Evolutionary conservation across 1,140 invertebrate genomes (phyloP).

Genomic region (Ooceraea biroi): DNA sequence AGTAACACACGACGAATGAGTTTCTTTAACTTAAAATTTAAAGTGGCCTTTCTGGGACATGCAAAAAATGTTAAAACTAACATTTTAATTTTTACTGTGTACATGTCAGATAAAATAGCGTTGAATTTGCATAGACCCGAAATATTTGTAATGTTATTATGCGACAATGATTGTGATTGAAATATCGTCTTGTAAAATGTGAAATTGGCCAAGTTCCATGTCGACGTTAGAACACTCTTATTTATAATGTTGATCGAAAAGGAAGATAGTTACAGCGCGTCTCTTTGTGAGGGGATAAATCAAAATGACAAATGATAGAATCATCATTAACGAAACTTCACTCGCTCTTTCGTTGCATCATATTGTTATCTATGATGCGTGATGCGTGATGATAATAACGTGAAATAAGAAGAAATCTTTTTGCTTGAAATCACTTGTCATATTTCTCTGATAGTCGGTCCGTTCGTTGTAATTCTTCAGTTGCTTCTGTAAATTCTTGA

Average conservation of each 20-base stretch:
- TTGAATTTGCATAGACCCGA: constrained; percentile 62
- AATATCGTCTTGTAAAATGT: constrained; percentile 72
- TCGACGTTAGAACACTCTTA: constrained; percentile 21
- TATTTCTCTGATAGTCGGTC: neutral
- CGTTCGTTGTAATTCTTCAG: neutral
- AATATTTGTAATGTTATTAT: constrained; percentile 50
- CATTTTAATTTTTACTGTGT: too few relatives aligned
- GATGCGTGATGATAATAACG: too few relatives aligned
- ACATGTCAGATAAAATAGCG: constrained; percentile 64
- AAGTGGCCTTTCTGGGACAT: too few relatives aligned
- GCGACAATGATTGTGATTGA: constrained; percentile 41
- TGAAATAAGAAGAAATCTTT: neutral
- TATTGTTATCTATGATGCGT: neutral
- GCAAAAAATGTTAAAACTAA: too few relatives aligned
- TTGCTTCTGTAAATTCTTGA: neutral
- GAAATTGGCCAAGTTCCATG: constrained; percentile 67
- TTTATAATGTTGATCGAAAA: constrained; percentile 34
- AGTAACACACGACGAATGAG: too few relatives aligned
- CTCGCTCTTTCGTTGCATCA: neutral
- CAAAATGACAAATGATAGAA: neutral
- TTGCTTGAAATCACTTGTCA: neutral
- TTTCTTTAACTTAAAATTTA: too few relatives aligned
- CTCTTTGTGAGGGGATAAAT: constrained; percentile 54
- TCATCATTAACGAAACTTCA: neutral
- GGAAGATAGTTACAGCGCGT: constrained; percentile 64